Percentiles rank a stretch among this genome's conserved stretches.
phyloP scores from a whole-genome alignment of 2,797 vertebrate genomes.

The Epinephelus malabaricus region DNA sequence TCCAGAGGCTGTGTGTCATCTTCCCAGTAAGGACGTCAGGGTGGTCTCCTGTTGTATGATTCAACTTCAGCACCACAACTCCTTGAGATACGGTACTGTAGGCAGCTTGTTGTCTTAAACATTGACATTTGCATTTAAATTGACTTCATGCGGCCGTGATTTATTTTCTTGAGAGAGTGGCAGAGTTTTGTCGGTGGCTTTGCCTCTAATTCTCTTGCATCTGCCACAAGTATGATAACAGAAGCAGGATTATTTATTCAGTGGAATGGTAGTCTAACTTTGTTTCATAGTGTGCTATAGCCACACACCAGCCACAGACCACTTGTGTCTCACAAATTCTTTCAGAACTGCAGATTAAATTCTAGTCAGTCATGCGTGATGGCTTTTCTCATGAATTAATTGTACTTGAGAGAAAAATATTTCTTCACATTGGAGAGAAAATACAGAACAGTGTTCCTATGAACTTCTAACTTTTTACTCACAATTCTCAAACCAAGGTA shows the following conservation, averaged over 20 bases:
- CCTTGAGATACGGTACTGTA: slow-evolving; percentile 22
- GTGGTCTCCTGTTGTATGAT: slow-evolving; percentile 50
- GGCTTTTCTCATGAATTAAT: slow-evolving; percentile 69
- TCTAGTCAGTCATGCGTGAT: slow-evolving; percentile 62
- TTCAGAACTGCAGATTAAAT: slow-evolving; percentile 60
- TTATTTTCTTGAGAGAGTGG: slow-evolving; percentile 68
- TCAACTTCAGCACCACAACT: slow-evolving; percentile 63
- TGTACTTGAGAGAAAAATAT: slow-evolving; percentile 30
- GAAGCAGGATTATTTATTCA: slow-evolving; percentile 63
- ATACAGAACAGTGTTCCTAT: not conserved
- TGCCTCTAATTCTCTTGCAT: slow-evolving; percentile 71
- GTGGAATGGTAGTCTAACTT: slow-evolving; percentile 51
- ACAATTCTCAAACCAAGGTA: not conserved
- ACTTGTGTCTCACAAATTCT: slow-evolving; percentile 43
- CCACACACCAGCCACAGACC: slow-evolving; percentile 29
- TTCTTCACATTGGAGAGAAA: slow-evolving; percentile 29
- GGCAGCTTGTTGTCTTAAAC: slow-evolving; percentile 66
- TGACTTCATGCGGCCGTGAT: slow-evolving; percentile 68
- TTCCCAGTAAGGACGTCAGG: slow-evolving; percentile 25
- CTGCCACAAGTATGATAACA: slow-evolving; percentile 68
- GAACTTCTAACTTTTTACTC: slow-evolving; percentile 12
- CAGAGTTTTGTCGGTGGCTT: slow-evolving; percentile 56
- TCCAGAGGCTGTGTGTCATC: slow-evolving; percentile 33
- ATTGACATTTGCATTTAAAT: slow-evolving; percentile 82
- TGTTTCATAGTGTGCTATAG: slow-evolving; percentile 44